Evolutionary conservation across 2,888 invertebrate species (phyloP).

Genomic region (Caenorhabditis doughertyi): DNA sequence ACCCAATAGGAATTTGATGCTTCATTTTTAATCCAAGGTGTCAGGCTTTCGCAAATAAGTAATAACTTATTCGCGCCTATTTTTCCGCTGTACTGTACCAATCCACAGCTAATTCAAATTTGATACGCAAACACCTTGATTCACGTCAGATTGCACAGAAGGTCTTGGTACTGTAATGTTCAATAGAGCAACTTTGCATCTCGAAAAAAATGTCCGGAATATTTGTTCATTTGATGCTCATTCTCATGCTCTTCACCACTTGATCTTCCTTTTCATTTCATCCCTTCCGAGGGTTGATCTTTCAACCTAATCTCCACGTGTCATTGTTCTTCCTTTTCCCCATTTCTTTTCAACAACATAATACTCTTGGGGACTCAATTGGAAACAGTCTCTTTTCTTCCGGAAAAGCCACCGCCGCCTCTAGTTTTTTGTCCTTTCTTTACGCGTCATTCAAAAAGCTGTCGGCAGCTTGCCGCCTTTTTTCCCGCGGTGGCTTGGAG

Average conservation of each 20-base stretch:
- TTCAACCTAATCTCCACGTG: background rate
- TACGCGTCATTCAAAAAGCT: conserved; percentile 35
- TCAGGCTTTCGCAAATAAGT: too few relatives aligned
- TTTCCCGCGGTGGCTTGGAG: background rate
- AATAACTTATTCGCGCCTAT: too few relatives aligned
- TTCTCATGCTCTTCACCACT: background rate
- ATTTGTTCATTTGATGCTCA: background rate
- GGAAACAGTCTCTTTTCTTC: conserved; percentile 14
- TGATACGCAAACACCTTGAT: too few relatives aligned
- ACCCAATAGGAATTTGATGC: too few relatives aligned
- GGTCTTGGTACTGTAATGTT: too few relatives aligned
- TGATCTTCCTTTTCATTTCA: background rate
- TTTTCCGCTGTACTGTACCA: too few relatives aligned
- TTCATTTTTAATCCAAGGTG: too few relatives aligned
- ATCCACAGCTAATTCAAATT: too few relatives aligned
- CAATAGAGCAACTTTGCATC: too few relatives aligned
- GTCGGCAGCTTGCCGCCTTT: conserved; percentile 15
- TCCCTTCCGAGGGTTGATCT: too few relatives aligned
- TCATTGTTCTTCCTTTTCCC: conserved; percentile 7
- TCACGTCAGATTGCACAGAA: too few relatives aligned
- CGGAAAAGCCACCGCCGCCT: conserved; percentile 23
- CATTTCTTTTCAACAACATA: background rate
- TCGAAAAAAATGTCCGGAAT: background rate
- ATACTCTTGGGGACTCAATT: background rate
- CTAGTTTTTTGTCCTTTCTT: background rate